Conservation (phyloP, 2,113 vertebrate genomes). For the Prunella himalayana region DNA sequence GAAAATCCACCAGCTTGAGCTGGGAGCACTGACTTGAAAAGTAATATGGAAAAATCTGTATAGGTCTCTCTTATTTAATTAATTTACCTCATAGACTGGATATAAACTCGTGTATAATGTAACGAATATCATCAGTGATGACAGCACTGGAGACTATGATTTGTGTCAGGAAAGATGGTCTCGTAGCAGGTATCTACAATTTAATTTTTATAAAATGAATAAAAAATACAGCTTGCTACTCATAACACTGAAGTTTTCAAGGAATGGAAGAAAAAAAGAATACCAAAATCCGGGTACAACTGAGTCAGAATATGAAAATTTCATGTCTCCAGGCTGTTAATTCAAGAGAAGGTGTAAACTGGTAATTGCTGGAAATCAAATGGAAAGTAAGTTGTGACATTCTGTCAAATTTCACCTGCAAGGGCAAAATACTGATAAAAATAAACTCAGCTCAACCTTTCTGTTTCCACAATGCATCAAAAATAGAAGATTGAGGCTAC, state of each 20-base stretch:
- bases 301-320: neutral
- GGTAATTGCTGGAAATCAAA: conserved; percentile 26
- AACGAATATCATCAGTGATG: neutral
- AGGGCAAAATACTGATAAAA: conserved; percentile 1
- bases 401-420: conserved; percentile 29
- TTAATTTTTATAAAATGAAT: neutral
- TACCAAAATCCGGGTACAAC: neutral
- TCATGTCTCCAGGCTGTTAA: neutral
- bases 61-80: neutral
- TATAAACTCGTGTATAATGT: neutral
- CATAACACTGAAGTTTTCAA: neutral
- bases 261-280: neutral
- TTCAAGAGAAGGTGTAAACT: neutral
- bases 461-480: neutral
- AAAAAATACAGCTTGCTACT: neutral
- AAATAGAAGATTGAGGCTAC: neutral
- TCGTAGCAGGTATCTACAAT: neutral
- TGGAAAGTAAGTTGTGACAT: conserved; percentile 15
- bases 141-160: neutral
- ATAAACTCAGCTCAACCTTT: neutral
- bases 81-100: neutral
- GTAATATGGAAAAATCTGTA: neutral
- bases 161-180: neutral
- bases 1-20: neutral
- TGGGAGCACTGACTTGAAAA: neutral